Conservation (phyloP, 2,113 vertebrate genomes). For the Pelodiscus sinensis region DNA sequence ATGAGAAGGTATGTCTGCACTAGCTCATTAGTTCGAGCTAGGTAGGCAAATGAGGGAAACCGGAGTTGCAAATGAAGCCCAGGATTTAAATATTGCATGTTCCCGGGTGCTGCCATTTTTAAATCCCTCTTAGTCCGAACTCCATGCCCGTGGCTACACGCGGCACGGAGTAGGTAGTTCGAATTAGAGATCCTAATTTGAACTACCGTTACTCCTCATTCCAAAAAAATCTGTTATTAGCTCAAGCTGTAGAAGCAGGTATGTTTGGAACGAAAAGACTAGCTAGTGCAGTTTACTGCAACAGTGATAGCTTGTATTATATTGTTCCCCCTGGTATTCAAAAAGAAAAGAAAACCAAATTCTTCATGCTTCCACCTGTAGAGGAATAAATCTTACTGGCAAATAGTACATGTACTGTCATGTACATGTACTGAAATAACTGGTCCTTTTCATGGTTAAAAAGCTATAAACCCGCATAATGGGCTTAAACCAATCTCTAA, state of each 20-base stretch:
- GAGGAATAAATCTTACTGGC: not conserved
- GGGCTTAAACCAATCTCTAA: not conserved
- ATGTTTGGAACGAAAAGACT: not conserved
- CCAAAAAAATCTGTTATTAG: not conserved
- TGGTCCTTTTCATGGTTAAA: not conserved
- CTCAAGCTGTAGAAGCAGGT: not conserved
- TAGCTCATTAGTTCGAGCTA: no score
- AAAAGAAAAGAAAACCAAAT: not conserved
- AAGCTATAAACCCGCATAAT: not conserved
- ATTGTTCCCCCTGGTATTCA: not conserved
- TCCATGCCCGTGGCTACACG: no score
- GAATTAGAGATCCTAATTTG: no score
- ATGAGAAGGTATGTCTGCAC: no score
- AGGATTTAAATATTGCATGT: no score
- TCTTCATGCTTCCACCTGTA: not conserved
- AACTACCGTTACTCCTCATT: no score
- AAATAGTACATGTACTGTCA: not conserved
- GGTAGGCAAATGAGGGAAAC: no score
- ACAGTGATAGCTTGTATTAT: not conserved
- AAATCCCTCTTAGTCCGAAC: no score
- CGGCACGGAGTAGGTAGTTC: no score
- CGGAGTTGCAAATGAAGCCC: no score
- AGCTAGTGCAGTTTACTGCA: not conserved
- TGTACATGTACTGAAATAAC: not conserved
- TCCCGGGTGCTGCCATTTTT: no score